Conservation (phyloP, 1,140 invertebrate genomes). For the Radopholus similis region DNA sequence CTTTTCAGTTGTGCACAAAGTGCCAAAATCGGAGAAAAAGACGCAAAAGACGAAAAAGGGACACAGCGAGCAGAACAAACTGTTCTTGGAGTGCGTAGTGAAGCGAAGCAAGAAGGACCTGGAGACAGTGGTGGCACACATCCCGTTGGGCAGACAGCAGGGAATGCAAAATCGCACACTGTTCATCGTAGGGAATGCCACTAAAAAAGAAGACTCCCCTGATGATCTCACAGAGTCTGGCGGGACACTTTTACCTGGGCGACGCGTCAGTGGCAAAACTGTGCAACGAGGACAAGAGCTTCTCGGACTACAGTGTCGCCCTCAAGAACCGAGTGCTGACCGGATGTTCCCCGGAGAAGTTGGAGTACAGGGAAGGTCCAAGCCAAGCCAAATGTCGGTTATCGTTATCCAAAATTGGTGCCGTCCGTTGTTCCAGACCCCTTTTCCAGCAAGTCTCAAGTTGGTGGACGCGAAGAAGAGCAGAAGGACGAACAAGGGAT, state of each 20-base stretch:
- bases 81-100: too few species aligned
- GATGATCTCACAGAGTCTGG: background rate
- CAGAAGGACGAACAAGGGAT: too few species aligned
- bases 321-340: background rate
- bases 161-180: background rate
- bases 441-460: too few species aligned
- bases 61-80: too few species aligned
- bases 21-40: too few species aligned
- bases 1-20: background rate
- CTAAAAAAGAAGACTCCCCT: background rate
- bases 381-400: background rate
- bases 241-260: background rate
- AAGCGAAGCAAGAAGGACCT: too few species aligned
- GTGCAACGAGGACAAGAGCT: background rate
- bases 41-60: too few species aligned
- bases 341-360: background rate
- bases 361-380: background rate
- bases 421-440: too few species aligned
- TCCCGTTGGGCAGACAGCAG: background rate
- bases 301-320: background rate
- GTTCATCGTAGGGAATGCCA: background rate
- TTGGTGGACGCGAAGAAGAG: too few species aligned
- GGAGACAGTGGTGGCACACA: background rate
- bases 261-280: background rate
- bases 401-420: background rate